Conservation (phyloP, 2,888 invertebrate species). For the Volucella bombylans region DNA sequence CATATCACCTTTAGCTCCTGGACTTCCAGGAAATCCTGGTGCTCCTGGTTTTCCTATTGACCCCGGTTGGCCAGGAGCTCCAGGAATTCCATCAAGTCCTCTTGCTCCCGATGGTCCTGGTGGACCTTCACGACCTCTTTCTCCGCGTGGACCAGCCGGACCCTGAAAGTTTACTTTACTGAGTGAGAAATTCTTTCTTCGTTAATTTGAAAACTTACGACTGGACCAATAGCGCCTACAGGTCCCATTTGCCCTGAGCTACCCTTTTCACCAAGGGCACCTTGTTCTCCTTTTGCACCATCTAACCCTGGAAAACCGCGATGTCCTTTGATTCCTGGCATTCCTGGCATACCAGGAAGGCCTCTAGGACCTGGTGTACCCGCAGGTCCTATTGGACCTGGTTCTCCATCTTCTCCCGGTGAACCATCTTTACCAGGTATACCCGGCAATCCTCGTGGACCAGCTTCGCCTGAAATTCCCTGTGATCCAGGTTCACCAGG, state of each 20-base stretch:
- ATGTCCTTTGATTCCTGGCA: conserved; percentile 92
- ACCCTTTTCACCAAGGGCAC: conserved; percentile 89
- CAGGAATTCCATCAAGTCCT: conserved; percentile 90
- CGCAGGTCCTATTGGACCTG: conserved; percentile 87
- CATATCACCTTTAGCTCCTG: conserved; percentile 91
- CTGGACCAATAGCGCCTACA: conserved; percentile 86
- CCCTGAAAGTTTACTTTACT: conserved; percentile 84
- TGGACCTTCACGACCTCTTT: conserved; percentile 92
- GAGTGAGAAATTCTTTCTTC: background rate
- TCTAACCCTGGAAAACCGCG: conserved; percentile 91
- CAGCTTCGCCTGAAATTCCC: conserved; percentile 88
- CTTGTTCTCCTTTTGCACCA: conserved; percentile 92
- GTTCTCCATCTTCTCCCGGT: conserved; percentile 91
- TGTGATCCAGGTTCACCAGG: conserved; percentile 89
- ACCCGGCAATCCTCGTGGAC: conserved; percentile 88
- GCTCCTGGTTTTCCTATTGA: conserved; percentile 91
- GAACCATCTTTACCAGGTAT: conserved; percentile 89
- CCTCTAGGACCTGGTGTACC: conserved; percentile 91
- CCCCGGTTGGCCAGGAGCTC: conserved; percentile 87
- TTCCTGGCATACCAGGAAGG: conserved; percentile 88
- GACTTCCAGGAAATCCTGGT: conserved; percentile 91
- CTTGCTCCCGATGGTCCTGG: conserved; percentile 90
- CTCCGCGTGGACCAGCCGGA: conserved; percentile 90
- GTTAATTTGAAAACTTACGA: conserved; percentile 73
- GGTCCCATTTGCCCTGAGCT: conserved; percentile 88